phyloP scores from a whole-genome alignment of 2,888 invertebrate genomes.

The Rhabditophanes sp. region DNA sequence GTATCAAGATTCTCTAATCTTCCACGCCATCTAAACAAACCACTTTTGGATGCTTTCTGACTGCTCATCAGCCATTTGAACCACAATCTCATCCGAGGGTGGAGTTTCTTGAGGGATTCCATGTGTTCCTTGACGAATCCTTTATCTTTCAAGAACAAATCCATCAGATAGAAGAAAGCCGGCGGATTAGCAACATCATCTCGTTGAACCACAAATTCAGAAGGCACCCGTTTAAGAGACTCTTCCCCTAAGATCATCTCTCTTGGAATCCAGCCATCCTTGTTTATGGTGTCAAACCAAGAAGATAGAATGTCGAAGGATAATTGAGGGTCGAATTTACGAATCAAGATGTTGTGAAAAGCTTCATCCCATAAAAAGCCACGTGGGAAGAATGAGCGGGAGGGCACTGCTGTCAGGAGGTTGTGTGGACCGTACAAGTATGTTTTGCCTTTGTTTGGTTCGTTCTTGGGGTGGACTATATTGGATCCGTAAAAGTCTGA shows the following conservation, averaged over 20 bases:
- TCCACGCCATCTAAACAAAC: constrained; percentile 81
- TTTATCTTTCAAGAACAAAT: constrained; percentile 46
- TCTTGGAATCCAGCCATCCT: constrained; percentile 94
- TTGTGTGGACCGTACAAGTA: constrained; percentile 78
- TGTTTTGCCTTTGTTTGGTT: background rate
- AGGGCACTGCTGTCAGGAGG: constrained; percentile 66
- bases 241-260: constrained; percentile 57
- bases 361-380: constrained; percentile 99
- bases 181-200: constrained; percentile 94
- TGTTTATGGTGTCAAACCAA: constrained; percentile 92
- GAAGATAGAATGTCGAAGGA: constrained; percentile 65
- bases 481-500: constrained; percentile 90
- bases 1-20: constrained; percentile 59
- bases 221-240: constrained; percentile 56
- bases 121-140: constrained; percentile 27
- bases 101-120: constrained; percentile 52
- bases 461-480: constrained; percentile 51
- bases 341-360: constrained; percentile 78
- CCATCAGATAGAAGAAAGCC: constrained; percentile 71
- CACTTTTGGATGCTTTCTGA: constrained; percentile 55
- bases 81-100: constrained; percentile 63
- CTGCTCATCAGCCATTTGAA: constrained; percentile 86
- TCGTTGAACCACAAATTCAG: constrained; percentile 81
- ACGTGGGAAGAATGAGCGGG: constrained; percentile 81
- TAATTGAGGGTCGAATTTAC: constrained; percentile 48